Base-by-base conservation (phyloP, 2,113 vertebrate species). In the Blennius ocellaris region DNA sequence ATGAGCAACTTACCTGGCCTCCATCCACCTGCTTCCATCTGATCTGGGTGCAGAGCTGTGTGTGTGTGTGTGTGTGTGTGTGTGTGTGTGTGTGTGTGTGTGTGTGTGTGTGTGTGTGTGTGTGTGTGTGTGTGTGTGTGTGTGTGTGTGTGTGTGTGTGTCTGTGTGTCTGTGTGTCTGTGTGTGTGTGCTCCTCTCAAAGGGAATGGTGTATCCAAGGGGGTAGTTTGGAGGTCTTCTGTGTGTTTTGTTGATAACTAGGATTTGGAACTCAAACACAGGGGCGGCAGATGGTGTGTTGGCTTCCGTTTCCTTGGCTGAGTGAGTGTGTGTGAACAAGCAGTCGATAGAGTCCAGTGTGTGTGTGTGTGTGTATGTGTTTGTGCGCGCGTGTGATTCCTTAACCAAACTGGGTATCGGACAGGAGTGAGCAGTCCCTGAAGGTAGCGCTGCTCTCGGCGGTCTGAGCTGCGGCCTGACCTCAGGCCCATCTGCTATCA, bases 241-340 rank as follows among this genome's bases (percentile, higher is more conserved):
- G 89, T 92, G 90, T 89, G 83, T 92, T 92, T 90, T 92, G 88
- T 90, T 92, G 92, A 92, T 94, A 92, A 93, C 85, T 73, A 81
- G 88, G 86, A 91, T 92, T 92, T 93, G 90, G 92, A 93, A 87
- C 78, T 87, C 88, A 82, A 85, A 92, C 84, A 90, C 82, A 75
- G 85, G 55, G 75, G 75, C 76, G 65, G 85, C 93, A 94, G 93
- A 94, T 94, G 93, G 92, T 89, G 82, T 86, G 78, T 88, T 90
- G 90, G 90, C 88, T 90, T 77, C 78, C 79, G 81, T 84, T 87
- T 89, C 67, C 68, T 68, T 62, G 39, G 69, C 48, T 71, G 49
- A 68, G 64, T 61, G 47, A 61, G 40, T 75, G 53, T 66, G 63
- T 73, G 69, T 80, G 57, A 60, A 59, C 48, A 59, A 76, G 65